Conservation (phyloP, 1,140 invertebrate genomes). For the Drosophila erecta region DNA sequence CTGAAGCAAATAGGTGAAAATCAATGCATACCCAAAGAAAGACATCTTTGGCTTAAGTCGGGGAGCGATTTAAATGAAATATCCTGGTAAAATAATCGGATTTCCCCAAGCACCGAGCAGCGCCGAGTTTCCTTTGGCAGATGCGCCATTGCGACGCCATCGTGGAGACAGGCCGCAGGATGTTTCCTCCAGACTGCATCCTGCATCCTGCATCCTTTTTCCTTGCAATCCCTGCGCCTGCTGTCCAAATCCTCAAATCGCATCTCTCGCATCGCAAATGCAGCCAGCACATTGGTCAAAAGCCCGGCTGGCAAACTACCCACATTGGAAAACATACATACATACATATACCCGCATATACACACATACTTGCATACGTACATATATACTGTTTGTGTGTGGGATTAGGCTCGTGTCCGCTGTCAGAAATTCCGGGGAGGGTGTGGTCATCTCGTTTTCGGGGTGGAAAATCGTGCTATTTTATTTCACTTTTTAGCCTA, state of each 20-base stretch:
- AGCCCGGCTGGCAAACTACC: conserved; percentile 15
- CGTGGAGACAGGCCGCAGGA: conserved; percentile 28
- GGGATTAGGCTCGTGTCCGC: conserved; percentile 45
- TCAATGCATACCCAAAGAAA: not conserved
- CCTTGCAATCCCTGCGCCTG: conserved; percentile 4
- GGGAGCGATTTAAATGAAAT: conserved; percentile 23
- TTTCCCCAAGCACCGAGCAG: conserved; percentile 3
- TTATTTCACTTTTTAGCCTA: conserved; percentile 21
- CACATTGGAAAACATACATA: conserved; percentile 20
- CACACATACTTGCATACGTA: not conserved
- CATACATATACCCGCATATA: not conserved
- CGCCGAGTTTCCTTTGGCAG: conserved; percentile 17
- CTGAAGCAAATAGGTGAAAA: not conserved
- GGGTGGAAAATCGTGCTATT: conserved; percentile 36
- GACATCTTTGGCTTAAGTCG: not conserved
- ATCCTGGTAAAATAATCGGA: conserved; percentile 5
- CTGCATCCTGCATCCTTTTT: conserved; percentile 13
- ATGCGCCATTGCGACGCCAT: conserved; percentile 26
- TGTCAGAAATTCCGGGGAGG: conserved; percentile 32
- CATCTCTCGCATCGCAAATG: conserved; percentile 16
- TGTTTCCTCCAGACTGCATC: conserved; percentile 35
- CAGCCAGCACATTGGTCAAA: conserved; percentile 70
- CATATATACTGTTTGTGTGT: not conserved
- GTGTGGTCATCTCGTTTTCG: conserved; percentile 41
- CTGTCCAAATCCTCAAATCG: conserved; percentile 4